Evolutionary conservation across 2,113 vertebrate species (phyloP), one percentile per base, ranked within the genome.

Genomic region (Mola mola): DNA sequence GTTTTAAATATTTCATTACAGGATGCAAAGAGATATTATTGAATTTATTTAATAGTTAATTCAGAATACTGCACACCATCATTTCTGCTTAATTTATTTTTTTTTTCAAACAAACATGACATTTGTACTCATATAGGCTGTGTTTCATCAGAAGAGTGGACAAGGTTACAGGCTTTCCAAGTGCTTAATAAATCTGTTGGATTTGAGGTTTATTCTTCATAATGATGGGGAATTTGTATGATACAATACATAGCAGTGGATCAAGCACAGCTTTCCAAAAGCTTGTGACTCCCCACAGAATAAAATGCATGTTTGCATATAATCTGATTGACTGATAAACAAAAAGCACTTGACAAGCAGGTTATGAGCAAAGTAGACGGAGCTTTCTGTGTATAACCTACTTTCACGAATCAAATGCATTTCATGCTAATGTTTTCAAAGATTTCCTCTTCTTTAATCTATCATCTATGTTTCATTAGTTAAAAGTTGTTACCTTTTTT

Each of bases 401-500:
- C 83, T 88, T 89, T 79, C 62, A 66, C 81, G 73, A 89, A 87
- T 89, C 78, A 80, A 87, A 87, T 78, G 70, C 73, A 76, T 88
- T 87, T 79, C 83, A 86, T 80, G 75, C 78, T 81, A 72, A 86
- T 87, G 71, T 83, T 87, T 89, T 88, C 82, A 81, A 84, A 88
- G 87, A 78, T 73, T 73, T 82, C 29, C 76, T 81, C 77, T 80
- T 71, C 84, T 87, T 88, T 90, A 87, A 90, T 86, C 88, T 86
- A 63, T 84, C 76, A 86, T 88, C 84, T 87, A 58, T 75, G 82
- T 87, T 90, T 91, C 87, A 86, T 90, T 86, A 86, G 86, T 85
- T 82, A 67, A 82, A 88, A 83, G 85, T 88, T 89, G 82, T 85
- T 88, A 87, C 87, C 81, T 90, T 88, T 91, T 87, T 81, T 83